Percentiles rank a stretch among this genome's conserved stretches.
Conservation (phyloP, 2,888 invertebrate species). For the Drosophila limbata region DNA sequence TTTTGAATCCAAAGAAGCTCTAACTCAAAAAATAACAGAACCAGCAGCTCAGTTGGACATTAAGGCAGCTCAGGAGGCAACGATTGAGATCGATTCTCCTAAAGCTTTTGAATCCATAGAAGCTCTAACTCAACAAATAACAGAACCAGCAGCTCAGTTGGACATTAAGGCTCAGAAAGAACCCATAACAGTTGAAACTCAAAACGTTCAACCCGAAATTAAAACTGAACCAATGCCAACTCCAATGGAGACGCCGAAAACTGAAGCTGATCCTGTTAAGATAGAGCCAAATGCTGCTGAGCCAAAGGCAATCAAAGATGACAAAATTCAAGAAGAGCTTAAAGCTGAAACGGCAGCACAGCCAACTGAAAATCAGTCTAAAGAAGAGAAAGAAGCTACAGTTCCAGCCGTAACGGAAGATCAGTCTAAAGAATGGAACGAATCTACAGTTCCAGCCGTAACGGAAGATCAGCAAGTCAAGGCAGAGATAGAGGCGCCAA, state of each 20-base stretch:
- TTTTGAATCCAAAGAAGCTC: neutral
- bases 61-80: neutral
- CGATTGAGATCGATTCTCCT: neutral
- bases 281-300: neutral
- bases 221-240: neutral
- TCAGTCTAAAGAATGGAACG: neutral
- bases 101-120: constrained; percentile 1
- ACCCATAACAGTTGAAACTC: neutral
- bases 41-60: neutral
- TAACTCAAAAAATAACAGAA: neutral
- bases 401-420: neutral
- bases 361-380: neutral
- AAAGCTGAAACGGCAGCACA: neutral
- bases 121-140: neutral
- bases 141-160: neutral
- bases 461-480: neutral
- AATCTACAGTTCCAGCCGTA: neutral
- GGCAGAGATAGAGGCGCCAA: neutral
- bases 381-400: neutral
- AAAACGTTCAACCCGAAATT: neutral
- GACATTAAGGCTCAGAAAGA: neutral
- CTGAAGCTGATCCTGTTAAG: constrained; percentile 1
- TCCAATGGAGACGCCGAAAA: neutral
- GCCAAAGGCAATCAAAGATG: neutral
- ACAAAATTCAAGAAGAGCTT: neutral